Evolutionary conservation across 2,888 invertebrate genomes (phyloP).

Genomic region (Spicauda simplicius): DNA sequence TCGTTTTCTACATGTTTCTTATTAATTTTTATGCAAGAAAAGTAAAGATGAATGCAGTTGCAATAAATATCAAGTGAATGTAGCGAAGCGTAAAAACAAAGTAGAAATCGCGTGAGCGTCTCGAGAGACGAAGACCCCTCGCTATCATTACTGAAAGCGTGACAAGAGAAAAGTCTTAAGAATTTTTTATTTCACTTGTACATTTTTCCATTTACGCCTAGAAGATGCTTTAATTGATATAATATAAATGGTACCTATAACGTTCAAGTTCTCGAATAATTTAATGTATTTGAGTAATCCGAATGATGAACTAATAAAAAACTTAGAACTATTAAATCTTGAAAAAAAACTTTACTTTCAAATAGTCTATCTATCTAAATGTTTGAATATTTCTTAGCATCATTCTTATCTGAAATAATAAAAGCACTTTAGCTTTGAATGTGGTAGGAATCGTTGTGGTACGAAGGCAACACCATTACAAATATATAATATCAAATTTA

Average conservation of each 20-base stretch:
- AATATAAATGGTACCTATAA: background rate
- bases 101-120: constrained; percentile 58
- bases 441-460: too few species aligned
- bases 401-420: too few species aligned
- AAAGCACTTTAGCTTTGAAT: too few species aligned
- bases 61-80: constrained; percentile 44
- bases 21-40: constrained; percentile 4
- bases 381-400: too few species aligned
- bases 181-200: constrained; percentile 35
- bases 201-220: constrained; percentile 29
- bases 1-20: background rate
- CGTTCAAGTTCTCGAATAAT: too few species aligned
- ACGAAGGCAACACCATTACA: too few species aligned
- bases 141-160: constrained; percentile 75
- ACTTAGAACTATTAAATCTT: too few species aligned
- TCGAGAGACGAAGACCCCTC: constrained; percentile 54
- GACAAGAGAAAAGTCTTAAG: constrained; percentile 59
- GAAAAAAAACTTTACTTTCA: too few species aligned
- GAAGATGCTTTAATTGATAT: background rate
- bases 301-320: too few species aligned
- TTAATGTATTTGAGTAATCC: too few species aligned
- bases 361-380: too few species aligned
- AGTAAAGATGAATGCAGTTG: constrained; percentile 12
- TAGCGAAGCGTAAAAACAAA: constrained; percentile 55
- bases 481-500: too few species aligned